Percentiles rank a stretch among this genome's conserved stretches.
phyloP scores from a whole-genome alignment of 2,888 invertebrate genomes.

The Hipparchia semele region DNA sequence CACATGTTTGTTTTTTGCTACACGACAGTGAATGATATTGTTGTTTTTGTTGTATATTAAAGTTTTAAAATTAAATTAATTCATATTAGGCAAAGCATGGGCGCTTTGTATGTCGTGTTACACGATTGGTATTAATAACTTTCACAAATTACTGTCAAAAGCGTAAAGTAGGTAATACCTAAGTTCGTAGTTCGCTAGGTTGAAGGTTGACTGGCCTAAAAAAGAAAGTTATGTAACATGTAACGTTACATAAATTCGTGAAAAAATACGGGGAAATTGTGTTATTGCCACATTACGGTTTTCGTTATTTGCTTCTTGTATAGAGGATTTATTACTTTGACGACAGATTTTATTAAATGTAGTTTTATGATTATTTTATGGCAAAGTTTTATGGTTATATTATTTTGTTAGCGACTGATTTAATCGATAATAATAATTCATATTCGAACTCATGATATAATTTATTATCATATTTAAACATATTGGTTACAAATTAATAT shows the following conservation, averaged over 20 bases:
- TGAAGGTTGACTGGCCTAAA: slow-evolving; percentile 23
- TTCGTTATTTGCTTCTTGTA: neutral
- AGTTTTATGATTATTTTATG: neutral
- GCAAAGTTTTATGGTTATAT: neutral
- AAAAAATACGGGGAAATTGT: neutral
- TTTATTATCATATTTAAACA: too few species aligned
- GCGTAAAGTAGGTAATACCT: slow-evolving; percentile 5
- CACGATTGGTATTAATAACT: slow-evolving; percentile 6
- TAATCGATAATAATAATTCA: too few species aligned
- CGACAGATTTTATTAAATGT: neutral
- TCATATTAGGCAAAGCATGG: too few species aligned
- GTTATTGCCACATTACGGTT: neutral
- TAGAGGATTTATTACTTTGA: neutral
- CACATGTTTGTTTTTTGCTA: too few species aligned
- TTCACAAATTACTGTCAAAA: slow-evolving; percentile 2
- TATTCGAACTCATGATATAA: too few species aligned
- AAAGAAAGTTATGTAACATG: slow-evolving; percentile 12
- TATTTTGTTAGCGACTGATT: too few species aligned
- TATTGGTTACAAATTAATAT: too few species aligned
- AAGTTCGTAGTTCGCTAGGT: slow-evolving; percentile 20
- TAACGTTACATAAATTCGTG: slow-evolving; percentile 17
- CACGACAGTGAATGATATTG: too few species aligned
- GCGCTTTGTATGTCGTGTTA: too few species aligned
- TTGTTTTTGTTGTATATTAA: too few species aligned
- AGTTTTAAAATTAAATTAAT: too few species aligned